Base-by-base conservation (phyloP, 1,140 invertebrate species). In the Solenopsis invicta region DNA sequence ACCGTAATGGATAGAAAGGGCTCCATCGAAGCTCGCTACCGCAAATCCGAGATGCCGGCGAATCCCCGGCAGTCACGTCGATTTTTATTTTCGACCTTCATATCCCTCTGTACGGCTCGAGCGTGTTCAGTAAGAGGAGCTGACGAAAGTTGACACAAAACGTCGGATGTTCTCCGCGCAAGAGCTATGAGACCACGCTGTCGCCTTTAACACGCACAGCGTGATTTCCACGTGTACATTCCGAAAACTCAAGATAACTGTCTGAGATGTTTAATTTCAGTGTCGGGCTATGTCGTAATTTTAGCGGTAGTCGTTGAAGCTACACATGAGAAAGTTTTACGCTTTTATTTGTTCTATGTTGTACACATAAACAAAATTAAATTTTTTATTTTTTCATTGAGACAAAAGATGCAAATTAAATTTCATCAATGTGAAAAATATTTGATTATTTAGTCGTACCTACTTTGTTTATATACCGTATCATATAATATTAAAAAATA, bases 1-100 rank as follows among this genome's bases (percentile, higher is more conserved):
- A 50, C 66, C 89, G 86, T 90, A 90, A 90, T 90, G 89, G 89
- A 90, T 90, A 90, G 80, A 90, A 90, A 90, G 88, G 74, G 88
- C 88, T 87, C 78, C 86, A 88, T 87, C 85, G 87, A 87, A 87
- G 85, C 85, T 90, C 85, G 82, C 88, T 71, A 71, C 85, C 77
- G 78, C 88, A 89, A 90, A 90, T 90, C 89, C 89, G 75, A 87
- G 61, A 52, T 86, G 61, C 85, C 85, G 50, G 29, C 62, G 18
- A 64, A 29, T 59, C 66, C 69, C 81, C 80, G 8, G 54, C 88
- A 88, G 80, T 87, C 80, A 90, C 89, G 89, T 86, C 72, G 61
- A 90, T 90, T 90, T 90, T 90, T 90, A 90, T 89, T 87, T 86
- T 34, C 86, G 62, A 78, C 76, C 78, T 88, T 88, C 77, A 64